Evolutionary conservation across 2,888 invertebrate species (phyloP).

Genomic region (Melinaea marsaeus): DNA sequence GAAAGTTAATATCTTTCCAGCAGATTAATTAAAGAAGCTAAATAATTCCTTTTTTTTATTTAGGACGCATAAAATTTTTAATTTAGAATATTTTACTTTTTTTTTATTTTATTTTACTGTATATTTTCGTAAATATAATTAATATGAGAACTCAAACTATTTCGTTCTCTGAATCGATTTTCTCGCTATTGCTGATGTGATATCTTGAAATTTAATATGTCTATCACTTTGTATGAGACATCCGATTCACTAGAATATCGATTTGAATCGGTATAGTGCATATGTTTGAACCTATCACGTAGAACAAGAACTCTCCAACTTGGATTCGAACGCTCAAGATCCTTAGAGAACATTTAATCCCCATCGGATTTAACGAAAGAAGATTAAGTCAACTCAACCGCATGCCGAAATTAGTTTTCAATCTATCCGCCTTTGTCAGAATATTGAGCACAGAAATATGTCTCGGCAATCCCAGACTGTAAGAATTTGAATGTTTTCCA

Average conservation of each 20-base stretch:
- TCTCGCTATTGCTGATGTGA: too few species aligned
- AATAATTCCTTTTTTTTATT: neutral
- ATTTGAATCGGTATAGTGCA: too few species aligned
- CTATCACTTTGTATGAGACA: too few species aligned
- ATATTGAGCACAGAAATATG: slow-evolving; percentile 31
- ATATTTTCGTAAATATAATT: too few species aligned
- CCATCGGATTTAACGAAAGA: slow-evolving; percentile 30
- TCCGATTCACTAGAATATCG: too few species aligned
- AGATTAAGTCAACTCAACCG: slow-evolving; percentile 45
- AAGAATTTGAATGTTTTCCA: slow-evolving; percentile 11
- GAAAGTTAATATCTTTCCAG: slow-evolving; percentile 6
- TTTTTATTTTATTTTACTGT: too few species aligned
- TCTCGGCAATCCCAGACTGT: slow-evolving; percentile 9
- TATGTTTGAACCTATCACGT: too few species aligned
- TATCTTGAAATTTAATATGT: too few species aligned
- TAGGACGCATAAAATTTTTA: neutral
- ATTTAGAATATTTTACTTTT: too few species aligned
- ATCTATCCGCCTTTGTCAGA: slow-evolving; percentile 32
- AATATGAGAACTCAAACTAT: too few species aligned
- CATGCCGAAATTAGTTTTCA: slow-evolving; percentile 39
- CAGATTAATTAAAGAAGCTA: slow-evolving; percentile 7
- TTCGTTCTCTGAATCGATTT: too few species aligned
- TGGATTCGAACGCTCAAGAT: neutral
- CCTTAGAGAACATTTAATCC: slow-evolving; percentile 23
- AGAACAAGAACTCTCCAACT: neutral